Base-by-base conservation (phyloP, 1,140 invertebrate species). In the Pseudomyrmex pallidus region DNA sequence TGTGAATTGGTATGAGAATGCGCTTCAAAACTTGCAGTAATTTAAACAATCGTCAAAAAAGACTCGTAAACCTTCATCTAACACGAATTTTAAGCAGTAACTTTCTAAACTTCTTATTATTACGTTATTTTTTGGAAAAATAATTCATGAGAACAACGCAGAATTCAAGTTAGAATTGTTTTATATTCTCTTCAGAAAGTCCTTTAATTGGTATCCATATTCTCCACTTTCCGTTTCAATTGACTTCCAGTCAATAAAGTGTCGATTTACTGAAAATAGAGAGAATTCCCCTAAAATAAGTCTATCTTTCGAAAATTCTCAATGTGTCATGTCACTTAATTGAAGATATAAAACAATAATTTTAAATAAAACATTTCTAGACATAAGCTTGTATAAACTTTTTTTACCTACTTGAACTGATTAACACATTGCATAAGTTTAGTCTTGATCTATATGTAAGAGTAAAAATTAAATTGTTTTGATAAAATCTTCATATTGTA, bases 231-330 rank as follows among this genome's bases (percentile, higher is more conserved):
- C 52, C 15, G 10, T 68, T 77, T 78, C 52, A 17, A 50, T 78
- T 70, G 76, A 78, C 46, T 57, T 54, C 15, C 15, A 70, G 52
- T 78, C 64, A 70, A 78, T 78, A 78, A 78, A 48, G 44, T 48
- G 54, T 78, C 52, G 35, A 78, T 68, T 68, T 78, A 25, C 17
- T 15, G 63, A 35, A 68, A 77, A 59, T 57, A 48, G 35, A 48
- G 15, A 3, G 20, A 7, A 78, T n/a, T 70, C 17, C 25, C 48
- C n/a, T 2, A 13, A 59, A 56, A 70, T 78, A 78, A 78, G 22
- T 57, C 10, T 48, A 48, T 17, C 46, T 17, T 44, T 56, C 15
- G 54, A 9, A 44, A 59, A 57, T 46, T 78, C 20, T 48, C 64
- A 20, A 70, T 50, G 44, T 46, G 52, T 78, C 52, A 57, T 12